These are phyloP conservation scores for Keiferia lycopersicella DNA, from an alignment of 2,888 invertebrate species.

Conservation along the genomic window DNA sequence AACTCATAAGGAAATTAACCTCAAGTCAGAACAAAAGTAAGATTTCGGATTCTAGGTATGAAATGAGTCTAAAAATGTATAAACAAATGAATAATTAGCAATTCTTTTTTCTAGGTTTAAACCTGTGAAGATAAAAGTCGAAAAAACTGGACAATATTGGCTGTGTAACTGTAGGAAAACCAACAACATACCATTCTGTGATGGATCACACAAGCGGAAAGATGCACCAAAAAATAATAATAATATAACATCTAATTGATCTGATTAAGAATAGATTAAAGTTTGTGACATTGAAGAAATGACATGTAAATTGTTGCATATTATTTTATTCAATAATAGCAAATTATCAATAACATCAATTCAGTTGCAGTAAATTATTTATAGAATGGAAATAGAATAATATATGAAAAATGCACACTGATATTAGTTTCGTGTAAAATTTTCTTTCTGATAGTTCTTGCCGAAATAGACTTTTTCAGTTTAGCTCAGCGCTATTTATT, in stretches of 20 bases:
- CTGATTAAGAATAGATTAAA: neutral
- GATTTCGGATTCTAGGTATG: no score
- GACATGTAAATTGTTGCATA: no score
- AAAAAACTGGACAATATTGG: conserved; percentile 10
- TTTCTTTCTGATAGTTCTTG: no score
- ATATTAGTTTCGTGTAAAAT: no score
- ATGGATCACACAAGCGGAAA: neutral
- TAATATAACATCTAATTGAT: neutral
- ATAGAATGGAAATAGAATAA: no score
- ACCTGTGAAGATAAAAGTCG: conserved; percentile 1
- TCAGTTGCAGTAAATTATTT: no score
- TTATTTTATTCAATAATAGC: no score
- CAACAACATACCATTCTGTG: neutral
- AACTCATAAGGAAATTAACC: conserved; percentile 3
- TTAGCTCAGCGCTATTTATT: no score
- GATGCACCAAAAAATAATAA: neutral
- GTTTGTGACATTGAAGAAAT: neutral
- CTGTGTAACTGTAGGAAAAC: conserved; percentile 5
- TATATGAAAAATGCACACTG: no score
- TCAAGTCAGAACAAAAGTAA: conserved; percentile 4
- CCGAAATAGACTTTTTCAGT: no score
- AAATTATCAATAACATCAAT: no score
- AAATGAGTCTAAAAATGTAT: no score
- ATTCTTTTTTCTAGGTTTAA: neutral
- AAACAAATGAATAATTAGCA: neutral